Percentiles rank a stretch among this genome's conserved stretches.
phyloP scores from a whole-genome alignment of 2,888 invertebrate genomes.

The Chrysolina americana region DNA sequence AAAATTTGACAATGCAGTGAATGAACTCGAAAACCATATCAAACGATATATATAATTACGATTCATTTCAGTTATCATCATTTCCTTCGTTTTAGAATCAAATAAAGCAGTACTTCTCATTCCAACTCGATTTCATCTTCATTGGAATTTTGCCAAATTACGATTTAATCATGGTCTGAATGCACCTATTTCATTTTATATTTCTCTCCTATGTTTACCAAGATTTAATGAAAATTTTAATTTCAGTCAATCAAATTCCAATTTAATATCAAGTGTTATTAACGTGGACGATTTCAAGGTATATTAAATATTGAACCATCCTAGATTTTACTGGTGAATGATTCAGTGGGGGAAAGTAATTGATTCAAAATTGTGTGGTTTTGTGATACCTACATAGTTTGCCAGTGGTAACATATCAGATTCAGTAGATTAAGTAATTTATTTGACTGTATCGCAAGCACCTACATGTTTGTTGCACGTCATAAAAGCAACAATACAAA shows the following conservation, averaged over 20 bases:
- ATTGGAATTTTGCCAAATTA: not conserved
- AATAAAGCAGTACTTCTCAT: not conserved
- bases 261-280: not conserved
- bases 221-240: constrained; percentile 23
- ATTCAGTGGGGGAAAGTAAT: not conserved
- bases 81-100: not conserved
- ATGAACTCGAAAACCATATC: too few species aligned
- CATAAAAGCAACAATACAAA: too few species aligned
- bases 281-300: constrained; percentile 3
- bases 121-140: not conserved
- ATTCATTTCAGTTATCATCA: too few species aligned
- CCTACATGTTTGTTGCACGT: too few species aligned
- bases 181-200: not conserved
- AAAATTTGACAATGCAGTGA: too few species aligned
- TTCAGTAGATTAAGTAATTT: too few species aligned
- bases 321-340: not conserved
- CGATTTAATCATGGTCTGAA: constrained; percentile 1
- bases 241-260: constrained; percentile 13
- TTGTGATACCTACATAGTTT: too few species aligned
- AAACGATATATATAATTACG: too few species aligned
- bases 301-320: constrained; percentile 15
- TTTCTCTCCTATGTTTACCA: not conserved
- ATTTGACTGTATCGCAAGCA: too few species aligned
- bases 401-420: too few species aligned
- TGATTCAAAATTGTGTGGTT: not conserved